Percentiles rank a stretch among this genome's conserved stretches.
These are phyloP conservation scores for Antechinus stuartii DNA, from an alignment of 2,113 vertebrate genomes.

Conservation along the genomic window DNA sequence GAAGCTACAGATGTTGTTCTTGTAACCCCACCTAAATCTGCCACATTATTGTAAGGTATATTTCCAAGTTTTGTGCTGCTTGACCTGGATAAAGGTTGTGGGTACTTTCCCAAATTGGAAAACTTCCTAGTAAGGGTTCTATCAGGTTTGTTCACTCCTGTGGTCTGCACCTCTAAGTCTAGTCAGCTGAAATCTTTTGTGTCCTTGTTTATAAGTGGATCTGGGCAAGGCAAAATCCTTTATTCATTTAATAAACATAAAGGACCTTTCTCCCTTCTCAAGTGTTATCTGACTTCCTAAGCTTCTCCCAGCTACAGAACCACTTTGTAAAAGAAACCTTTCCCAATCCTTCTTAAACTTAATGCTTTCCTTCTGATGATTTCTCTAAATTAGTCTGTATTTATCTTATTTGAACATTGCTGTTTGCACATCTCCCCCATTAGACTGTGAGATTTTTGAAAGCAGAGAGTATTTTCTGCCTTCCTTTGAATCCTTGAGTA, in stretches of 20 bases:
- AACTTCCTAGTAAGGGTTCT: background rate
- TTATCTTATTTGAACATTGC: background rate
- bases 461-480: background rate
- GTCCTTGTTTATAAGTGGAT: background rate
- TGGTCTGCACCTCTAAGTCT: background rate
- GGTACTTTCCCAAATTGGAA: background rate
- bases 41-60: background rate
- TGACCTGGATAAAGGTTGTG: background rate
- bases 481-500: background rate
- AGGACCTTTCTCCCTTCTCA: background rate
- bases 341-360: no score
- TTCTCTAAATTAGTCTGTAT: background rate
- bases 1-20: background rate
- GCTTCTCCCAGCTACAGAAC: background rate
- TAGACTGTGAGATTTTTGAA: background rate
- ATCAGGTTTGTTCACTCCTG: background rate
- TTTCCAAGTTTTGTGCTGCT: background rate
- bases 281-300: background rate
- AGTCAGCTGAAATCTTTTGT: background rate
- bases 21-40: background rate
- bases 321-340: background rate
- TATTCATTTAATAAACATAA: background rate
- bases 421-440: background rate
- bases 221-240: background rate
- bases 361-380: background rate